Percentiles rank a stretch among this genome's conserved stretches.
Conservation (phyloP, 2,797 vertebrate species). For the Anabacerthia variegaticeps region DNA sequence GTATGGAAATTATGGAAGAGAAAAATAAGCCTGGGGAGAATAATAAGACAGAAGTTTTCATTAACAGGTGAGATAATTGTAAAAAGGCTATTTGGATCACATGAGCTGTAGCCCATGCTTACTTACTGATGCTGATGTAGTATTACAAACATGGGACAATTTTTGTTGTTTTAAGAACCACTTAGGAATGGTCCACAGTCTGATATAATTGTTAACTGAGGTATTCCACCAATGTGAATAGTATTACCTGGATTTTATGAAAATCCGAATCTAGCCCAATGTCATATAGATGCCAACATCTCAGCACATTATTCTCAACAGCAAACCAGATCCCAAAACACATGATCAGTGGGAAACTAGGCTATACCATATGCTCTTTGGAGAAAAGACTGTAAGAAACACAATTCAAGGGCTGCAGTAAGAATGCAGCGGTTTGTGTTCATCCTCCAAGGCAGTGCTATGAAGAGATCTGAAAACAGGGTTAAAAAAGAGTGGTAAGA, state of each 20-base stretch:
- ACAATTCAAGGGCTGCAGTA: background rate
- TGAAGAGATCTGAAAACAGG: background rate
- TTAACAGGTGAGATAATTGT: background rate
- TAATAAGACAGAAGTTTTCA: background rate
- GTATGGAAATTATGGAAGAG: background rate
- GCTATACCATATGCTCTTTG: background rate
- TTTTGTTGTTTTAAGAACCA: background rate
- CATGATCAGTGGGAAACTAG: background rate
- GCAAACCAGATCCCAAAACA: background rate
- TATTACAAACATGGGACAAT: background rate
- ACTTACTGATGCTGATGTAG: background rate
- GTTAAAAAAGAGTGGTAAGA: background rate
- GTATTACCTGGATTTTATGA: background rate
- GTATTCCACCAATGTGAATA: background rate
- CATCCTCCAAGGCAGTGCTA: background rate
- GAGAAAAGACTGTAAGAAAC: background rate
- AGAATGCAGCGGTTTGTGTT: background rate
- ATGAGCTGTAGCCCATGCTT: background rate
- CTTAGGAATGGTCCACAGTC: background rate
- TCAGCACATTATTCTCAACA: background rate
- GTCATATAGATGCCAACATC: fast-evolving
- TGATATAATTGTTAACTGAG: background rate
- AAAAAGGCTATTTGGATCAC: background rate
- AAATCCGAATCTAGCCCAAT: background rate
- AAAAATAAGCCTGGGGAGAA: background rate